Conservation (phyloP, 1,140 invertebrate species). For the Pseudomyrmex pallidus region DNA sequence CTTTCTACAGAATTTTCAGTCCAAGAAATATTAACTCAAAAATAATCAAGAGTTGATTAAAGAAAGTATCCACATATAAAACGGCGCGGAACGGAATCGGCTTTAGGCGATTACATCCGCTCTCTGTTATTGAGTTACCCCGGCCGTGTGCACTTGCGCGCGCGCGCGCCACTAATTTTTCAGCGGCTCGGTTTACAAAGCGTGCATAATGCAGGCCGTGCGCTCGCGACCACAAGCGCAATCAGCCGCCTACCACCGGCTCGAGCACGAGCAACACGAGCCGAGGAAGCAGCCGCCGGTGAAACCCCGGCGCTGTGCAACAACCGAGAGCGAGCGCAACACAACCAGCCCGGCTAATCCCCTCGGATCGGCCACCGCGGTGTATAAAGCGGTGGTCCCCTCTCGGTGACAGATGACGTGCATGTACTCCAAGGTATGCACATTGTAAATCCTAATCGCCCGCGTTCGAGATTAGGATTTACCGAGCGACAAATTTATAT, state of each 20-base stretch:
- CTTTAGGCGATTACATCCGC: conserved; percentile 35
- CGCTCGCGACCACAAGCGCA: conserved; percentile 58
- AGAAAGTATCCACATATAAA: not conserved
- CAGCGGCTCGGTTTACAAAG: conserved; percentile 76
- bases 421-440: conserved; percentile 30
- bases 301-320: conserved; percentile 42
- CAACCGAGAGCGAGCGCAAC: conserved; percentile 22
- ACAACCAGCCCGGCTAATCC: conserved; percentile 70
- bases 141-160: conserved; percentile 19
- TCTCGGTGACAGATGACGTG: conserved; percentile 62
- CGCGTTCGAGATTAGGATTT: conserved; percentile 23
- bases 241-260: conserved; percentile 69
- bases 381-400: conserved; percentile 14
- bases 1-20: not conserved
- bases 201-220: conserved; percentile 72
- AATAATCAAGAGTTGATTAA: not conserved
- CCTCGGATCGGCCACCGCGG: conserved; percentile 60
- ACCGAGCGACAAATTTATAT: conserved; percentile 43
- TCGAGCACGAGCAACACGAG: conserved; percentile 57
- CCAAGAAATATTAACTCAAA: not conserved
- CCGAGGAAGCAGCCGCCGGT: conserved; percentile 49
- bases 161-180: conserved; percentile 70
- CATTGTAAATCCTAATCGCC: conserved; percentile 65
- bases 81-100: not conserved
- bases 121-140: conserved; percentile 65